Evolutionary conservation across 2,888 invertebrate genomes (phyloP).

Genomic region (Drosophila colorata): DNA sequence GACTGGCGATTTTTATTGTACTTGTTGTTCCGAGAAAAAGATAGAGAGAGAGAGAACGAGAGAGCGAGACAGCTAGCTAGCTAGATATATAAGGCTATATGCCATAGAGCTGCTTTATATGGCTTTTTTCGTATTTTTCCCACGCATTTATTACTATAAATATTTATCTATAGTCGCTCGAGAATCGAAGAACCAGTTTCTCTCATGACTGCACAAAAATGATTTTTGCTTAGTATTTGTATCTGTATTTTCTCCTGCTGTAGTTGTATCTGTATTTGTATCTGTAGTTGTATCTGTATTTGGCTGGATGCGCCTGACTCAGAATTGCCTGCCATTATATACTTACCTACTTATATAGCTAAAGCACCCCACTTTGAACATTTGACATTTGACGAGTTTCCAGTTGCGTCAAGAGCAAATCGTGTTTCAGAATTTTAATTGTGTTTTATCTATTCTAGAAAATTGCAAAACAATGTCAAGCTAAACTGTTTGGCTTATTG

Average conservation of each 20-base stretch:
- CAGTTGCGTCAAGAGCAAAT: slow-evolving; percentile 62
- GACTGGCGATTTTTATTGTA: slow-evolving; percentile 52
- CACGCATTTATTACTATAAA: slow-evolving; percentile 73
- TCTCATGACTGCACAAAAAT: slow-evolving; percentile 43
- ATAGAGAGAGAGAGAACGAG: not conserved
- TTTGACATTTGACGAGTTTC: slow-evolving; percentile 61
- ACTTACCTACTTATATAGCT: not conserved
- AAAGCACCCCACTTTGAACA: slow-evolving; percentile 27
- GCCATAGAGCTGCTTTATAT: slow-evolving; percentile 22
- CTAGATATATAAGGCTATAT: slow-evolving; percentile 7
- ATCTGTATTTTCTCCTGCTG: slow-evolving; percentile 16
- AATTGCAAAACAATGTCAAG: slow-evolving; percentile 67
- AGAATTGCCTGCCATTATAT: slow-evolving; percentile 38
- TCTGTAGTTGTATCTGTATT: slow-evolving; percentile 6
- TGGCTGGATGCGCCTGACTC: slow-evolving; percentile 58
- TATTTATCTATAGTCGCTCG: slow-evolving; percentile 57
- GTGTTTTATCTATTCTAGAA: slow-evolving; percentile 63
- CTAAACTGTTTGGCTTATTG: slow-evolving; percentile 25
- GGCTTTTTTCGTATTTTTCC: slow-evolving; percentile 57
- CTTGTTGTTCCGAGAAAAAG: slow-evolving; percentile 15
- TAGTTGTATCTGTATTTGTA: slow-evolving; percentile 15
- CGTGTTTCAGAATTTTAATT: slow-evolving; percentile 70
- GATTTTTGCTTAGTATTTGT: slow-evolving; percentile 22
- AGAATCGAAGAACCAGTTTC: slow-evolving; percentile 60
- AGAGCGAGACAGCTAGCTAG: not conserved